phyloP scores from a whole-genome alignment of 2,888 invertebrate species.

The Gerris lacustris region DNA sequence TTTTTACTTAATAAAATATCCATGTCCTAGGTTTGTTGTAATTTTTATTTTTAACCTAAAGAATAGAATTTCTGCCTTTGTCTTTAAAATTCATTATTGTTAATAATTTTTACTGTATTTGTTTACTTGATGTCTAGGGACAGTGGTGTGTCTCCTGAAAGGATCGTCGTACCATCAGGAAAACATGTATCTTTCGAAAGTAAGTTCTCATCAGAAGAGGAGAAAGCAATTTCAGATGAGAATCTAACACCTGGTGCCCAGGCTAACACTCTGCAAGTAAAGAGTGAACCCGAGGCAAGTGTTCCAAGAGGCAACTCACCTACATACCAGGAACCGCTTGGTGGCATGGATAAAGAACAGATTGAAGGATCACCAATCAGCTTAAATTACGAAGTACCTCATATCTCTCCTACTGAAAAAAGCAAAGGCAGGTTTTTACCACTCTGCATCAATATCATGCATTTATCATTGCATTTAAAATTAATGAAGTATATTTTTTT shows the following conservation, averaged over 20 bases:
- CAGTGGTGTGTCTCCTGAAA: conserved; percentile 24
- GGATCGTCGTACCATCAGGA: conserved; percentile 7
- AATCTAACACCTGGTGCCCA: conserved; percentile 7
- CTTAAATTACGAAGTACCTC: conserved; percentile 8
- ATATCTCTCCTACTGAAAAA: neutral
- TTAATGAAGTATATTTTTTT: too few species aligned
- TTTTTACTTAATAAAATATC: too few species aligned
- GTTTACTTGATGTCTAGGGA: conserved; percentile 15
- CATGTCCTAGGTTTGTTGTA: too few species aligned
- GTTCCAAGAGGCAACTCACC: conserved; percentile 35
- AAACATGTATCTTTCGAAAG: neutral
- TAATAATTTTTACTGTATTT: too few species aligned
- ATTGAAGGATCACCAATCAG: conserved; percentile 26
- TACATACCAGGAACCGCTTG: conserved; percentile 52
- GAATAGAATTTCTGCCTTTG: too few species aligned
- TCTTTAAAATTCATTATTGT: too few species aligned
- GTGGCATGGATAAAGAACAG: conserved; percentile 35
- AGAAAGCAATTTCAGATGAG: conserved; percentile 10
- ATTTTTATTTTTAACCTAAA: too few species aligned
- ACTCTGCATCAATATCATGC: too few species aligned
- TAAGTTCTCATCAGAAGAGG: conserved; percentile 18
- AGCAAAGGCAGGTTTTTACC: neutral
- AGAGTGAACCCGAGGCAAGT: conserved; percentile 2
- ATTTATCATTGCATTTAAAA: too few species aligned
- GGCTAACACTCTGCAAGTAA: conserved; percentile 13